A percentile compares a stretch with the other conserved stretches of the same genome.
These are phyloP conservation scores for Lithobates pipiens DNA, from an alignment of 2,797 vertebrate species.

Conservation along the genomic window DNA sequence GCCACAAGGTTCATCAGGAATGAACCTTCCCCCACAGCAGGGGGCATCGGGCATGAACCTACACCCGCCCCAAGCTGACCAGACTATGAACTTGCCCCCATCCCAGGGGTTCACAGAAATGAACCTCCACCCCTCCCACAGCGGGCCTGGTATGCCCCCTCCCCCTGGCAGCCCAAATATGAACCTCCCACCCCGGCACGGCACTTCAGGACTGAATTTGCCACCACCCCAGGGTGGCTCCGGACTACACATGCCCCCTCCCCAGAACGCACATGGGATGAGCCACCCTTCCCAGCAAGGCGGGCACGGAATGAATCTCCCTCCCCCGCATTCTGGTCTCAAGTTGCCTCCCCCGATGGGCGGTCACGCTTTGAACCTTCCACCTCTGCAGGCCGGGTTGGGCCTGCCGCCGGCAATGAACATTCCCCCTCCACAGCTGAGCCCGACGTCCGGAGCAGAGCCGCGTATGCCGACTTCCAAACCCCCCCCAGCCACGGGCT, in stretches of 20 bases:
- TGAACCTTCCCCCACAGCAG: background rate
- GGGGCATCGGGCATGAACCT: no score
- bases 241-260: slow-evolving; percentile 21
- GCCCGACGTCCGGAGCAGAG: background rate
- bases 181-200: slow-evolving; percentile 1
- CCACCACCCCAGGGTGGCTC: background rate
- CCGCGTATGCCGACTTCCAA: slow-evolving; percentile 2
- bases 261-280: background rate
- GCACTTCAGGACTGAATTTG: slow-evolving; percentile 32
- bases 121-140: background rate
- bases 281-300: slow-evolving; percentile 27
- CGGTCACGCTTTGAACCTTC: background rate
- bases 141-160: background rate
- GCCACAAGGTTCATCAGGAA: slow-evolving; percentile 42
- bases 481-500: background rate
- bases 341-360: slow-evolving; percentile 20
- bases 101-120: slow-evolving; percentile 45
- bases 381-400: slow-evolving; percentile 55
- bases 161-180: background rate
- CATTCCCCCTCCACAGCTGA: slow-evolving; percentile 31
- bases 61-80: slow-evolving; percentile 65
- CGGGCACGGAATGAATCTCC: slow-evolving; percentile 6
- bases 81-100: slow-evolving; percentile 21
- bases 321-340: slow-evolving; percentile 15
- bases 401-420: slow-evolving; percentile 62